phyloP scores from a whole-genome alignment of 2,888 invertebrate genomes.

The Syrista parreyssii region DNA sequence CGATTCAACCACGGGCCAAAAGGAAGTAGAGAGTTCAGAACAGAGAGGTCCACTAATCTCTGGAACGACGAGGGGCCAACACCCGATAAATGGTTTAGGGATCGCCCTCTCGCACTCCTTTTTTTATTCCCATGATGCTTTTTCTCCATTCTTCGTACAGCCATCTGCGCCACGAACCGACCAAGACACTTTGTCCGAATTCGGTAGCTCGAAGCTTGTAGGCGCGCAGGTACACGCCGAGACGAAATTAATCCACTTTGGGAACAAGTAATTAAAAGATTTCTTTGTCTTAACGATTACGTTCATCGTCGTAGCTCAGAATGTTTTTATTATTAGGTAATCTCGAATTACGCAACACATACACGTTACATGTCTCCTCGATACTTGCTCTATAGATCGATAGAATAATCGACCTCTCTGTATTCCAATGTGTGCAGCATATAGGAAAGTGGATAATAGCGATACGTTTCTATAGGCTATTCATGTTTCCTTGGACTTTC shows the following conservation, averaged over 20 bases:
- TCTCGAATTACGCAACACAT: background rate
- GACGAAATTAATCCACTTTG: background rate
- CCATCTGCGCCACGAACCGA: background rate
- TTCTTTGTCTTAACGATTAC: background rate
- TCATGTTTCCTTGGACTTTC: background rate
- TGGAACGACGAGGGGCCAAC: slow-evolving; percentile 32
- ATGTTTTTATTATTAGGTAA: background rate
- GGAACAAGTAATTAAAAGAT: background rate
- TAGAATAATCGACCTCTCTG: background rate
- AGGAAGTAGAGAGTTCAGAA: slow-evolving; percentile 9
- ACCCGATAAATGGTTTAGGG: slow-evolving; percentile 51
- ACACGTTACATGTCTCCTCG: background rate
- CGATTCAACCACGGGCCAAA: slow-evolving; percentile 10
- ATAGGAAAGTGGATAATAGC: too few relatives aligned
- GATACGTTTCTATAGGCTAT: background rate
- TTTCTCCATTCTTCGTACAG: background rate
- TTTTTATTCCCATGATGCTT: slow-evolving; percentile 3
- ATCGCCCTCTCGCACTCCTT: slow-evolving; percentile 27
- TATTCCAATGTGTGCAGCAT: too few relatives aligned
- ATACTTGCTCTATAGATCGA: background rate
- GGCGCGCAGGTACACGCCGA: background rate
- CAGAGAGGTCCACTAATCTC: slow-evolving; percentile 45
- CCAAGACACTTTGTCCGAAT: background rate
- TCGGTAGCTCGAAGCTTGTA: background rate
- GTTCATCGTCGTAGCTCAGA: background rate